Evolutionary conservation across 1,140 invertebrate species (phyloP), one percentile per base, ranked within the genome.

Genomic region (Coenobita brevimanus): DNA sequence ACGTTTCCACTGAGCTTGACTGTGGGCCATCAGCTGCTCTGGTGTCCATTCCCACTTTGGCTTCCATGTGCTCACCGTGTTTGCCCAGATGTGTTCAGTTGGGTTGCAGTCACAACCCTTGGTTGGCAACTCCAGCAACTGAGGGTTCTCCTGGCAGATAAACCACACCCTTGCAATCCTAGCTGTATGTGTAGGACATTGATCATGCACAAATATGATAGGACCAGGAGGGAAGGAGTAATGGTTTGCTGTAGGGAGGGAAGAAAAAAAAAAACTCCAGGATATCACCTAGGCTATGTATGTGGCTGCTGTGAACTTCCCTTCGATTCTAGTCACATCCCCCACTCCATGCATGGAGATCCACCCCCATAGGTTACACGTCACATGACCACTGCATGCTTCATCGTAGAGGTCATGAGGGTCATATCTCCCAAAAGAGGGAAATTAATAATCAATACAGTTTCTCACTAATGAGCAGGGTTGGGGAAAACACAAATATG

Each of bases 41-140:
- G 41, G 27, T 10, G 71, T 76, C 33, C 71, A 6, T 43, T 76
- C 71, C 15, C 27, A 15, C 6, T 6, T 27, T 4, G 15, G 33
- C 41, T 76, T 6, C 71, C 71, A 76, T 36, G 71, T 76, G 4
- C 41, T 76, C 8, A 76, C 30, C 71, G 41, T 76, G 27, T 76
- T 76, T 36, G 33, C 71, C 30, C 71, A 15, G 8, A 76, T 15
- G 71, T 76, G 6, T 76, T 76, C 71, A n/a, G n/a, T n/a, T n/a
- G n/a, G n/a, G n/a, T n/a, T n/a, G n/a, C n/a, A n/a, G n/a, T n/a
- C n/a, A n/a, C 21, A 38, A 4, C 24, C 41, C 27, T 76, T 13
- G 33, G 27, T 76, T 15, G 10, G 38, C 41, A 27, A 76, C 27
- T 76, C 71, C 71, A 4, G 10, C 8, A 76, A 36, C 6, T 76